Conservation (phyloP, 1,140 invertebrate species). For the Aphaenogaster rudis region DNA sequence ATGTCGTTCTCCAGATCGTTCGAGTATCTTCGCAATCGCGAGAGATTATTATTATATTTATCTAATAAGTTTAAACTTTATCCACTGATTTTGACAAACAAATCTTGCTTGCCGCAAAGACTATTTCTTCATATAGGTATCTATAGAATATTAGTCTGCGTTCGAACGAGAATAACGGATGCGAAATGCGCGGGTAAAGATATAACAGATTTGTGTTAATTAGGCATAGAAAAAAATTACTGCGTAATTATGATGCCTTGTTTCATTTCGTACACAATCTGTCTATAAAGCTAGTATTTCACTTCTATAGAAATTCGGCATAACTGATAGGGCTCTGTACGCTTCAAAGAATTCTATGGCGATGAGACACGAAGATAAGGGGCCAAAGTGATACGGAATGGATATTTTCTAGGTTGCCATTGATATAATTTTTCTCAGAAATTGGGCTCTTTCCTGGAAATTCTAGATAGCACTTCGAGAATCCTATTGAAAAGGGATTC, state of each 20-base stretch:
- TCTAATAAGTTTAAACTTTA: not conserved
- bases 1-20: not conserved
- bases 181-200: not conserved
- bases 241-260: not conserved
- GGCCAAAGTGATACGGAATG: not conserved
- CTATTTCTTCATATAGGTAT: not conserved
- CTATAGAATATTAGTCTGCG: not conserved
- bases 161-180: not conserved
- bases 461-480: not conserved
- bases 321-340: not conserved
- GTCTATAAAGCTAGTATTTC: not conserved
- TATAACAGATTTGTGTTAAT: not conserved
- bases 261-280: not conserved
- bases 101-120: not conserved
- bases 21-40: not conserved
- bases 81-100: not conserved
- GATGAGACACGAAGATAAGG: not conserved
- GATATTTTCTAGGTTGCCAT: not conserved
- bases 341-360: not conserved
- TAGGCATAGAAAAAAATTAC: not conserved
- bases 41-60: not conserved
- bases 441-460: not conserved
- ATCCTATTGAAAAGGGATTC: not conserved
- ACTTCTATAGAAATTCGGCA: not conserved
- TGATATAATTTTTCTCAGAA: not conserved